Conservation (phyloP, 1,140 invertebrate species). For the Elymnias hypermnestra region DNA sequence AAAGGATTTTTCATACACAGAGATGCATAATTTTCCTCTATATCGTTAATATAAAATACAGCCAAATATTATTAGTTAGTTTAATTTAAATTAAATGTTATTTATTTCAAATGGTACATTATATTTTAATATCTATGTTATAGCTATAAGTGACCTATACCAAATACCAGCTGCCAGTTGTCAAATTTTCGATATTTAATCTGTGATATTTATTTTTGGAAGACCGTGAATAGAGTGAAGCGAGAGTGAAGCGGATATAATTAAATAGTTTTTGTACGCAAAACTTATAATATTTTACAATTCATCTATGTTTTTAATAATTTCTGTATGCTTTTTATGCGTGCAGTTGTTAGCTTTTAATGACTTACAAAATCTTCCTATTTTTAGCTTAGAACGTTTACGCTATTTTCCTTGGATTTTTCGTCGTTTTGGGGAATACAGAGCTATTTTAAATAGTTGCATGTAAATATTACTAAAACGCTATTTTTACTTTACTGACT, state of each 20-base stretch:
- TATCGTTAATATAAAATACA: too few relatives aligned
- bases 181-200: neutral
- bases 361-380: too few relatives aligned
- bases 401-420: neutral
- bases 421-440: neutral
- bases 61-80: too few relatives aligned
- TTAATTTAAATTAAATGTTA: too few relatives aligned
- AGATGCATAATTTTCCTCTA: too few relatives aligned
- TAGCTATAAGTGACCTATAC: too few relatives aligned
- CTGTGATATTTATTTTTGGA: constrained; percentile 68
- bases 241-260: constrained; percentile 50
- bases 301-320: neutral
- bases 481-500: neutral
- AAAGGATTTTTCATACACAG: too few relatives aligned
- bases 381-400: constrained; percentile 5
- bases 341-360: too few relatives aligned
- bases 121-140: too few relatives aligned
- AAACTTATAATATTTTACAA: constrained; percentile 14
- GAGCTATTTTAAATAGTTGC: neutral
- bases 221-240: constrained; percentile 58
- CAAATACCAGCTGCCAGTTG: too few relatives aligned
- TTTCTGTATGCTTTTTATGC: neutral
- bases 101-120: too few relatives aligned
- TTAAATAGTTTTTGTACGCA: constrained; percentile 46
- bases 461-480: neutral